These are phyloP conservation scores for Helicoverpa assulta DNA, from an alignment of 2,888 invertebrate genomes.

Conservation along the genomic window DNA sequence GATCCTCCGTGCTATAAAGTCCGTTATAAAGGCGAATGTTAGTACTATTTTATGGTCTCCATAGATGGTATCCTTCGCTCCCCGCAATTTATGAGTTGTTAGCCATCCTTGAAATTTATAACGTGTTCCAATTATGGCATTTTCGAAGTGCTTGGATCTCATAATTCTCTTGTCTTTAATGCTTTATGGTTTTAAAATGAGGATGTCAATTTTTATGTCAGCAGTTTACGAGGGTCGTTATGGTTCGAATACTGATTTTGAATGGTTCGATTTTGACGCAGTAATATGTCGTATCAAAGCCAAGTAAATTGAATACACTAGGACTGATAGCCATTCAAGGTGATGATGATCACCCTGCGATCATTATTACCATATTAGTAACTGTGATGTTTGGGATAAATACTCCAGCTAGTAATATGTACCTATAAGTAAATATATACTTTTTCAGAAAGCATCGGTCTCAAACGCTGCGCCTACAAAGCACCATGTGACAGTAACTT, in stretches of 20 bases:
- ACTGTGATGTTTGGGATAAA: no score
- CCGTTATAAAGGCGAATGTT: constrained; percentile 72
- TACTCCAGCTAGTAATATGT: no score
- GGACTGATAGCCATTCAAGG: no score
- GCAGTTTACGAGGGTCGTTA: no score
- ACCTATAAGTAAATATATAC: no score
- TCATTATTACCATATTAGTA: no score
- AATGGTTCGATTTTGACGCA: no score
- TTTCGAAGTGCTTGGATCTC: constrained; percentile 7
- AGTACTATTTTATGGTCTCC: constrained; percentile 76
- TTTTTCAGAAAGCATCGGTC: not conserved
- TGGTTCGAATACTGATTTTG: no score
- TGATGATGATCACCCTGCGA: no score
- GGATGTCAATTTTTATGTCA: not conserved
- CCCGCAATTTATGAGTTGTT: constrained; percentile 70
- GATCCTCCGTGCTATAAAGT: constrained; percentile 76
- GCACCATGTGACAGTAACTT: constrained; percentile 6
- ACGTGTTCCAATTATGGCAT: constrained; percentile 44
- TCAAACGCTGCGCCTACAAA: constrained; percentile 7
- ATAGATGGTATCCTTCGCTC: constrained; percentile 66
- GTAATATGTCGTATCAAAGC: no score
- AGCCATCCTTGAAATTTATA: constrained; percentile 64
- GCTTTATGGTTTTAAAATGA: not conserved
- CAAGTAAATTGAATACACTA: no score
- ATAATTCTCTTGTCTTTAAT: constrained; percentile 34